Conservation (phyloP, 2,888 invertebrate genomes). For the Stenodema calcarata region DNA sequence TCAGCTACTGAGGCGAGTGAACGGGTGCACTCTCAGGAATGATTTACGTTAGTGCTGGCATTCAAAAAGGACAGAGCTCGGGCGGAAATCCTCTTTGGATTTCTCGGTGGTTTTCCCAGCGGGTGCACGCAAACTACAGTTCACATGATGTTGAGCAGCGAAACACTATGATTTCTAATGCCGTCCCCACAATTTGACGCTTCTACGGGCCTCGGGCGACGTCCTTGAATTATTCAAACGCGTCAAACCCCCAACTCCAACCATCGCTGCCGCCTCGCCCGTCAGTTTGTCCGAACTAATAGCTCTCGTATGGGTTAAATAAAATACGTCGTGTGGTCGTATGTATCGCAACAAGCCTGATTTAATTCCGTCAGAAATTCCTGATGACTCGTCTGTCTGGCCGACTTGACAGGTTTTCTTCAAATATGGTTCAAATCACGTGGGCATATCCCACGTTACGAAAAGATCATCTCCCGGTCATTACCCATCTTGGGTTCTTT, state of each 20-base stretch:
- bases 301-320: background rate
- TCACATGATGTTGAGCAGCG: background rate
- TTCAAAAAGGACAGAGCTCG: background rate
- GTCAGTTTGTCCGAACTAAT: background rate
- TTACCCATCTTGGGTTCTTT: too few species aligned
- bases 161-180: background rate
- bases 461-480: too few species aligned
- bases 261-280: background rate
- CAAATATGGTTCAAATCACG: too few species aligned
- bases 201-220: background rate
- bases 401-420: too few species aligned
- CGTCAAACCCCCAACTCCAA: background rate
- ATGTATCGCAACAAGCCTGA: background rate
- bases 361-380: background rate
- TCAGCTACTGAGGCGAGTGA: too few species aligned
- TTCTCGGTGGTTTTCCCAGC: background rate
- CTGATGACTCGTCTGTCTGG: too few species aligned
- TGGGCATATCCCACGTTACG: too few species aligned
- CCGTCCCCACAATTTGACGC: background rate
- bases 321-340: background rate
- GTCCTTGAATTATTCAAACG: background rate
- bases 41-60: background rate
- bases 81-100: background rate
- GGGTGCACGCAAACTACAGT: background rate
- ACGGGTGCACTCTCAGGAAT: background rate